Conservation (phyloP, 2,113 vertebrate genomes). For the Plectropomus leopardus region DNA sequence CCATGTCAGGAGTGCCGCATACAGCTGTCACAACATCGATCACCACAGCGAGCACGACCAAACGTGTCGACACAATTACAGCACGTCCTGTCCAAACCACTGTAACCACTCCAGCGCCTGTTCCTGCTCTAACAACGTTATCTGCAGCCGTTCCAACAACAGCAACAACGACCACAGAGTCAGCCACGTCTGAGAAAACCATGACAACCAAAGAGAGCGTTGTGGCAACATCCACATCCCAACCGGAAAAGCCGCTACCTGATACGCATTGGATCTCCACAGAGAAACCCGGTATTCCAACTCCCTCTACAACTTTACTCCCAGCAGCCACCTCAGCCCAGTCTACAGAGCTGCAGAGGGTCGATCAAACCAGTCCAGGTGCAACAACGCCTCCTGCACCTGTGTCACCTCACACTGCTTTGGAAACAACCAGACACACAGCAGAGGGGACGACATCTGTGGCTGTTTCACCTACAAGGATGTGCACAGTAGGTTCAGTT, state of each 20-base stretch:
- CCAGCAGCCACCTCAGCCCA: slow-evolving; percentile 2
- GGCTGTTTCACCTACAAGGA: slow-evolving; percentile 63
- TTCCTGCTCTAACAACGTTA: slow-evolving; percentile 21
- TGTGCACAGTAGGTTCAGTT: slow-evolving; percentile 80
- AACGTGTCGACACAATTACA: slow-evolving; percentile 14
- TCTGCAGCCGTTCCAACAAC: slow-evolving; percentile 28
- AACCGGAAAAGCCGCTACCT: slow-evolving; percentile 1
- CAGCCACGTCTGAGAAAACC: slow-evolving; percentile 28
- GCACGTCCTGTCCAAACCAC: slow-evolving; percentile 9
- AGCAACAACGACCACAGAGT: slow-evolving; percentile 7
- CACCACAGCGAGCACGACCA: slow-evolving; percentile 39
- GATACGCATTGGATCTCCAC: slow-evolving; percentile 35
- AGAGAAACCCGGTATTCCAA: not conserved
- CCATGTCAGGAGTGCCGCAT: slow-evolving; percentile 23
- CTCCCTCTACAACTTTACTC: slow-evolving; percentile 2
- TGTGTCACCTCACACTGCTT: not conserved
- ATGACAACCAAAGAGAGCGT: slow-evolving; percentile 39
- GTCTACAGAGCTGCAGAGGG: slow-evolving; percentile 21
- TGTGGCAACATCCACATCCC: slow-evolving; percentile 18
- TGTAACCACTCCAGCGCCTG: not conserved
- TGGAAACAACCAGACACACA: slow-evolving; percentile 25
- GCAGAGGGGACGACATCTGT: slow-evolving; percentile 40
- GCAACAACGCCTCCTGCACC: slow-evolving; percentile 9
- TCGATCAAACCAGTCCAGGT: slow-evolving; percentile 33
- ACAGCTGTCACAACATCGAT: slow-evolving; percentile 11